Conservation (phyloP, 2,888 invertebrate species). For the Xanthia togata region DNA sequence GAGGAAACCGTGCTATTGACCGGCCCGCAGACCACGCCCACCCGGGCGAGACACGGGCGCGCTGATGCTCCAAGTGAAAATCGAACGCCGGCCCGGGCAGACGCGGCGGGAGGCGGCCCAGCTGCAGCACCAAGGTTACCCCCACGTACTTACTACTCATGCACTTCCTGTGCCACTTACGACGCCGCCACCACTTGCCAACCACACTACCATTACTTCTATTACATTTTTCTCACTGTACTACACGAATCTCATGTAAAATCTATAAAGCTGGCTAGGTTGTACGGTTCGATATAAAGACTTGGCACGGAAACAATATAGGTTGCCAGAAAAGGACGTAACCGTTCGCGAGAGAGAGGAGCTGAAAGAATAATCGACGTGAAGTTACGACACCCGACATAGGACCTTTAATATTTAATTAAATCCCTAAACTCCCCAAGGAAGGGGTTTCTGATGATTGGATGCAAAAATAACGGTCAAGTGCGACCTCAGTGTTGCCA, state of each 20-base stretch:
- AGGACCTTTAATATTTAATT: constrained; percentile 81
- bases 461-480: constrained; percentile 67
- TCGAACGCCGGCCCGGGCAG: constrained; percentile 90
- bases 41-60: constrained; percentile 89
- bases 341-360: constrained; percentile 79
- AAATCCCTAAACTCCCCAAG: constrained; percentile 75
- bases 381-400: constrained; percentile 77
- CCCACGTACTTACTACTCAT: constrained; percentile 77
- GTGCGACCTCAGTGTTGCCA: constrained; percentile 53
- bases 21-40: constrained; percentile 89
- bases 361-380: constrained; percentile 78
- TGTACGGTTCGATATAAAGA: constrained; percentile 83
- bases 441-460: constrained; percentile 72
- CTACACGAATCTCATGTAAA: constrained; percentile 70
- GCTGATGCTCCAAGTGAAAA: constrained; percentile 89
- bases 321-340: constrained; percentile 86
- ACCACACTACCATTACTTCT: constrained; percentile 62
- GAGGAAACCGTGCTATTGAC: constrained; percentile 89
- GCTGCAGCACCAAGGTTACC: constrained; percentile 87
- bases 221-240: constrained; percentile 64
- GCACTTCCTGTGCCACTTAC: constrained; percentile 78
- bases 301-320: constrained; percentile 86
- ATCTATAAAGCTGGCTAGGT: constrained; percentile 81
- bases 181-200: constrained; percentile 55
- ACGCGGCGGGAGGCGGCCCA: constrained; percentile 81